Evolutionary conservation across 2,113 vertebrate species (phyloP).

Genomic region (Hyaena hyaena): DNA sequence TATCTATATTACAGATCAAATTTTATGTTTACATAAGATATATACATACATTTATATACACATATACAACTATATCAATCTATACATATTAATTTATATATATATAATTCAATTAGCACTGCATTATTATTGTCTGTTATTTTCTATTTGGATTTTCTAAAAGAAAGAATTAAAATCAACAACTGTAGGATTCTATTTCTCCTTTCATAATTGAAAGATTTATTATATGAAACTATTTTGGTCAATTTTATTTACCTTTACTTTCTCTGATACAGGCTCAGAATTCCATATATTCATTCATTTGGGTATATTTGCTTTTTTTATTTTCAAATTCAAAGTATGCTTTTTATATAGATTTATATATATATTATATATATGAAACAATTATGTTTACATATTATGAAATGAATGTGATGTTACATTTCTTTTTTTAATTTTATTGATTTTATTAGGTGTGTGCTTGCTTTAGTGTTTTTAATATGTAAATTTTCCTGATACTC

Average conservation of each 20-base stretch:
- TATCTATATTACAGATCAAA: not conserved
- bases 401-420: not conserved
- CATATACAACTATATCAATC: not conserved
- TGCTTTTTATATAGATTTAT: not conserved
- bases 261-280: not conserved
- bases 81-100: not conserved
- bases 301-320: not conserved
- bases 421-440: not conserved
- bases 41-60: not conserved
- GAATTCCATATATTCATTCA: not conserved
- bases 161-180: not conserved
- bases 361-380: too few species aligned
- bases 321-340: not conserved
- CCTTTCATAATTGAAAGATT: not conserved
- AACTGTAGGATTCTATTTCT: not conserved
- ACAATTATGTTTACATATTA: not conserved
- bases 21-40: too few species aligned
- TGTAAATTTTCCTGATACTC: not conserved
- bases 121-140: not conserved
- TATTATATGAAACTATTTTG: not conserved
- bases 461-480: not conserved
- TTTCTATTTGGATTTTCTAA: not conserved
- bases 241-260: not conserved
- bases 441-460: not conserved
- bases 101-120: not conserved